These are phyloP conservation scores for Xiphias gladius DNA, from an alignment of 2,113 vertebrate species.

Conservation along the genomic window DNA sequence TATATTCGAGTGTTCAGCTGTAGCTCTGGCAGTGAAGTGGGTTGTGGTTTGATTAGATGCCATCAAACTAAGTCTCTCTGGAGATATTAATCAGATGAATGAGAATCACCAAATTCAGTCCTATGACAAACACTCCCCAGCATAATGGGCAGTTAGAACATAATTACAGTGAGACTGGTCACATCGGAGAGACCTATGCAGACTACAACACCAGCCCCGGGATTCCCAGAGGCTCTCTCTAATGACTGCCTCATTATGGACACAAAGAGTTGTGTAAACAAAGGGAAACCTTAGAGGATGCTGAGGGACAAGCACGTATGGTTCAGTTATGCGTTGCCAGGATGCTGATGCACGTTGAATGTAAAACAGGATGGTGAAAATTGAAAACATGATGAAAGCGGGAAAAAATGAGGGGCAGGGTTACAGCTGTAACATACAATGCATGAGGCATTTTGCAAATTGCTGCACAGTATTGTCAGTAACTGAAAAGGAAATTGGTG, in stretches of 20 bases:
- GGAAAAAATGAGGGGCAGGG: not conserved
- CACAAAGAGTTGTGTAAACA: slow-evolving; percentile 73
- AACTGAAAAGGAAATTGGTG: not conserved
- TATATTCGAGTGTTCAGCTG: not conserved
- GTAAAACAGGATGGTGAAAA: slow-evolving; percentile 39
- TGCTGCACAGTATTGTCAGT: not conserved
- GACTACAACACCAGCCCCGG: slow-evolving; percentile 63
- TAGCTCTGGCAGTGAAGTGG: not conserved
- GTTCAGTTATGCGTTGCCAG: slow-evolving; percentile 55
- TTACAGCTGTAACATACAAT: not conserved
- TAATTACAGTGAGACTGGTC: slow-evolving; percentile 74
- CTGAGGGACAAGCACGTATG: slow-evolving; percentile 55
- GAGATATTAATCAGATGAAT: slow-evolving; percentile 62
- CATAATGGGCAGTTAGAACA: slow-evolving; percentile 68
- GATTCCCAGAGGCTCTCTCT: slow-evolving; percentile 72
- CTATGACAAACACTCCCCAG: slow-evolving; percentile 37
- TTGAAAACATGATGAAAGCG: not conserved
- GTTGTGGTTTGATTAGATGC: slow-evolving; percentile 9
- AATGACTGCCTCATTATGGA: slow-evolving; percentile 81
- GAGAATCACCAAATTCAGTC: slow-evolving; percentile 51
- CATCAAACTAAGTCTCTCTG: slow-evolving; percentile 35
- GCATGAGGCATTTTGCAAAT: not conserved
- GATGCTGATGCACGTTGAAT: slow-evolving; percentile 43
- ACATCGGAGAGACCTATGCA: slow-evolving; percentile 71
- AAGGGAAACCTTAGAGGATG: slow-evolving; percentile 64